Evolutionary conservation across 2,113 vertebrate genomes (phyloP).

Genomic region (Brachypodius melanocephalos): DNA sequence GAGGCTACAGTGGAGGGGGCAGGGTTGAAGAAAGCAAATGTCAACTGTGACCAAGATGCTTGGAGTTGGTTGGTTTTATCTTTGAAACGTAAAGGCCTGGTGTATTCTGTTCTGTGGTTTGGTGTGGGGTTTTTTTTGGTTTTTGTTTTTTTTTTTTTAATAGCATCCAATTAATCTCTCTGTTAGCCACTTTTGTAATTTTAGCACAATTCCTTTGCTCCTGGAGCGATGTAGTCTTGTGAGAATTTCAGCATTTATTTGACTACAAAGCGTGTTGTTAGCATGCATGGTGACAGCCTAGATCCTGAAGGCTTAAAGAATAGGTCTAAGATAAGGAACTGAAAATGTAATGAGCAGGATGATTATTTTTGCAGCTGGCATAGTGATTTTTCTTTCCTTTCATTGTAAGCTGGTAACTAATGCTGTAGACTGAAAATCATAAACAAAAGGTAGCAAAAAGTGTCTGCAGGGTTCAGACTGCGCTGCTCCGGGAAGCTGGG

Average conservation of each 20-base stretch:
- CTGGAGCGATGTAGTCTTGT: not conserved
- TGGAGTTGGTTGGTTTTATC: not conserved
- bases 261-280: not conserved
- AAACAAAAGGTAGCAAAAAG: not conserved
- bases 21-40: not conserved
- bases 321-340: not conserved
- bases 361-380: conserved; percentile 3
- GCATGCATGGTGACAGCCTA: not conserved
- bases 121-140: no score
- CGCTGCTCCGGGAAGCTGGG: rapidly evolving
- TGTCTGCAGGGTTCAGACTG: not conserved
- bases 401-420: not conserved
- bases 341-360: not conserved
- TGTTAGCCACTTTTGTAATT: not conserved
- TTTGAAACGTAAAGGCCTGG: not conserved
- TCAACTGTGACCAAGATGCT: rapidly evolving
- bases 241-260: conserved; percentile 1
- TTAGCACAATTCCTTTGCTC: not conserved
- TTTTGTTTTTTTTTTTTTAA: not conserved
- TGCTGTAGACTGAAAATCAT: not conserved
- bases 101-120: not conserved
- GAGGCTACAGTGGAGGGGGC: not conserved
- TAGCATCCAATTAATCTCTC: not conserved
- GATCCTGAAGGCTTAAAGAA: not conserved
- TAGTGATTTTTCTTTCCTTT: not conserved